Evolutionary conservation across 2,113 vertebrate genomes (phyloP).

Genomic region (Pyxicephalus adspersus): DNA sequence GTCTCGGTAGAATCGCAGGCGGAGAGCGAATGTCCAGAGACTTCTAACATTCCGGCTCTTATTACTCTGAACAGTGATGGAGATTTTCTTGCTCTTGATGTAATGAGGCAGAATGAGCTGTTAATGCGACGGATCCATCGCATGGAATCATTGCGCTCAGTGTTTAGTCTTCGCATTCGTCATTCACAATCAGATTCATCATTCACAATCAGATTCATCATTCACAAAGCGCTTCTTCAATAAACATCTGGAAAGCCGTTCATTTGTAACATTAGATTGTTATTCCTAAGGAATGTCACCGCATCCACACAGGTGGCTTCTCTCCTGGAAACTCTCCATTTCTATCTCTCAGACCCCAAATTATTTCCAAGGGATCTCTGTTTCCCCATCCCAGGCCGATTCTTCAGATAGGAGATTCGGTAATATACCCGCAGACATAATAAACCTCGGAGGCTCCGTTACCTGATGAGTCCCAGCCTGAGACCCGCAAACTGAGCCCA

Average conservation of each 20-base stretch:
- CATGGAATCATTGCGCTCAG: neutral
- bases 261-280: slow-evolving; percentile 26
- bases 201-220: slow-evolving; percentile 36
- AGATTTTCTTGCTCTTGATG: slow-evolving; percentile 4
- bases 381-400: slow-evolving; percentile 13
- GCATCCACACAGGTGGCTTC: slow-evolving; percentile 47
- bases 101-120: neutral
- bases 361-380: slow-evolving; percentile 1
- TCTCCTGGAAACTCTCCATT: neutral
- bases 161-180: slow-evolving; percentile 33
- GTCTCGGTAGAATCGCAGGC: slow-evolving; percentile 8
- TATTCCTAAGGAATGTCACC: slow-evolving; percentile 11
- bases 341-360: slow-evolving; percentile 8
- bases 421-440: too few species aligned
- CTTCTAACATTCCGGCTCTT: slow-evolving; percentile 9
- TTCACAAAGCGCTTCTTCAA: slow-evolving; percentile 41
- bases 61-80: slow-evolving; percentile 1
- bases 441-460: too few species aligned
- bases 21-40: neutral
- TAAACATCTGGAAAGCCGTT: slow-evolving; percentile 36
- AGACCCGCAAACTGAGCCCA: too few species aligned
- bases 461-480: too few species aligned
- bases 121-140: neutral
- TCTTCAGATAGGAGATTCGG: neutral
- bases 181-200: slow-evolving; percentile 37